These are phyloP conservation scores for Liopterus haemorrhoidalis DNA, from an alignment of 2,888 invertebrate genomes.

Conservation along the genomic window DNA sequence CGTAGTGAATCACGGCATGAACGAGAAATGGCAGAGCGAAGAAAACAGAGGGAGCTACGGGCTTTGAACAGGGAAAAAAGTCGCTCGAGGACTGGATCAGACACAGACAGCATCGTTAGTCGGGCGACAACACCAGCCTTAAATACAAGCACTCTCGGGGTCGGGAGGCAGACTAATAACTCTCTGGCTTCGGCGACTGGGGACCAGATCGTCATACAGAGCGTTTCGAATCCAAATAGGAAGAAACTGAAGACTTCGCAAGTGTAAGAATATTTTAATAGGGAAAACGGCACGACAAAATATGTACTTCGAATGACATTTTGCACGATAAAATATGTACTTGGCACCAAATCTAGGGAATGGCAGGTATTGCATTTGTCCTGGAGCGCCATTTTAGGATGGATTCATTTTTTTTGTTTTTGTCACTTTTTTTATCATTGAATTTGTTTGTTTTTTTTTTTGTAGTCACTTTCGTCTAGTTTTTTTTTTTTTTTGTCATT, in stretches of 20 bases:
- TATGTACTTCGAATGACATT: too few species aligned
- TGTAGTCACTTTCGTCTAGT: too few species aligned
- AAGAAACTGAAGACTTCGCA: conserved; percentile 63
- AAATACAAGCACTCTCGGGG: conserved; percentile 43
- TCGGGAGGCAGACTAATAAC: conserved; percentile 80
- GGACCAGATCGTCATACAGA: conserved; percentile 71
- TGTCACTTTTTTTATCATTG: too few species aligned
- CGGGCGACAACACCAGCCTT: conserved; percentile 36
- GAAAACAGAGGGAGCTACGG: conserved; percentile 22
- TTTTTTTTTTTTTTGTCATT: too few species aligned
- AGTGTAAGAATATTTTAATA: conserved; percentile 53
- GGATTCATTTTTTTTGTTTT: too few species aligned
- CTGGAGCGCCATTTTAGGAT: too few species aligned
- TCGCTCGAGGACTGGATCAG: conserved; percentile 41
- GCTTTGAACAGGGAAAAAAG: conserved; percentile 36
- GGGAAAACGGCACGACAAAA: too few species aligned
- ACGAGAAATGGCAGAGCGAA: conserved; percentile 17
- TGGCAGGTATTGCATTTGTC: too few species aligned
- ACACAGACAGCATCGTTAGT: conserved; percentile 5
- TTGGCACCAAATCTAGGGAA: too few species aligned
- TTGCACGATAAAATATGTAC: too few species aligned
- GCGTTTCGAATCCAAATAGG: conserved; percentile 41
- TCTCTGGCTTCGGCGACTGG: conserved; percentile 79
- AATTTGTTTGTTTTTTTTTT: too few species aligned
- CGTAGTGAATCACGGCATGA: too few species aligned